Percentiles rank a stretch among this genome's conserved stretches.
Evolutionary conservation across 2,113 vertebrate genomes (phyloP).

Genomic region (Circaetus cinerascens): DNA sequence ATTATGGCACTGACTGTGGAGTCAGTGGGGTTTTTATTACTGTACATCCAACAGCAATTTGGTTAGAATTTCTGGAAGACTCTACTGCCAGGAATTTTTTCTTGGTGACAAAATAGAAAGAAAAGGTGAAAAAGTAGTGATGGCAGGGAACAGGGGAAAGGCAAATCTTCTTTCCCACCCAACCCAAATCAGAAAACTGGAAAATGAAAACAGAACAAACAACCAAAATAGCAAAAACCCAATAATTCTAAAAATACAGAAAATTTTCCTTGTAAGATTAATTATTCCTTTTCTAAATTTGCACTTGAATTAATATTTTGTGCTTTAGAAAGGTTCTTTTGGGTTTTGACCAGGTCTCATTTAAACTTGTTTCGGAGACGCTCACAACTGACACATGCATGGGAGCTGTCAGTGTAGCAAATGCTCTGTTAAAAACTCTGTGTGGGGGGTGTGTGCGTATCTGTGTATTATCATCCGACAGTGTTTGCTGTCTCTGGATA

Average conservation of each 20-base stretch:
- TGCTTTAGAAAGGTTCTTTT: not conserved
- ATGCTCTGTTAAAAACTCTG: not conserved
- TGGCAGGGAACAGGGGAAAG: not conserved
- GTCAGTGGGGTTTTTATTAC: slow-evolving; percentile 13
- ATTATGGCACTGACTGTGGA: not conserved
- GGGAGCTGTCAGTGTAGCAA: not conserved
- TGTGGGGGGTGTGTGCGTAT: rapidly evolving
- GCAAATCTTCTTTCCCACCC: not conserved
- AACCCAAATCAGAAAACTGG: not conserved
- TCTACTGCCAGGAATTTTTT: not conserved
- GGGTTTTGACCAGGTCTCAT: not conserved
- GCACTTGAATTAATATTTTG: not conserved
- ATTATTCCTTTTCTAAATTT: not conserved
- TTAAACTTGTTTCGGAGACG: not conserved
- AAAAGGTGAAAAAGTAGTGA: not conserved
- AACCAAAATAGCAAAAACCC: not conserved
- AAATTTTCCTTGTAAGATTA: not conserved
- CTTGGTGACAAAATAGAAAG: not conserved
- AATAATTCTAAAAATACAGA: not conserved
- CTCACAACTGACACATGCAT: not conserved
- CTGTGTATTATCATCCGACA: not conserved
- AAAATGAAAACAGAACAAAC: not conserved
- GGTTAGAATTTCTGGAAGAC: not conserved
- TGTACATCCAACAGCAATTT: not conserved
- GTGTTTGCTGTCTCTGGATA: not conserved